phyloP scores from a whole-genome alignment of 1,140 invertebrate species.

The Gerris buenoi region DNA sequence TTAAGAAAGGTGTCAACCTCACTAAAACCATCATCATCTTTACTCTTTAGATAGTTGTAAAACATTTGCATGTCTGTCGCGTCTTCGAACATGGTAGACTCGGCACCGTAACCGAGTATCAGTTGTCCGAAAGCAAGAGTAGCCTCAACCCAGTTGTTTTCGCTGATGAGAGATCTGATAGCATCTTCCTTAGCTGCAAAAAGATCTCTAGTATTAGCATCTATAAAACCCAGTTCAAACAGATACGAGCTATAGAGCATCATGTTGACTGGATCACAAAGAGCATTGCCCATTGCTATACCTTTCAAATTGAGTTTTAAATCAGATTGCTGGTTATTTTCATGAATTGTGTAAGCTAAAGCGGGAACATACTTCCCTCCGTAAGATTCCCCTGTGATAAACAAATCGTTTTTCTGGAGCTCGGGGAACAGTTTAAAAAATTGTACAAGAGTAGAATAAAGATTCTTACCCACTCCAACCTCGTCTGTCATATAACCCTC shows the following conservation, averaged over 20 bases:
- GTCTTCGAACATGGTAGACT: constrained; percentile 10
- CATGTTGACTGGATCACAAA: constrained; percentile 66
- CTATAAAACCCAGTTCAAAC: constrained; percentile 49
- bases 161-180: neutral
- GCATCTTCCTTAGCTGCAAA: constrained; percentile 14
- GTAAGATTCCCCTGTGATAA: constrained; percentile 38
- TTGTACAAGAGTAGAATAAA: constrained; percentile 48
- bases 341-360: constrained; percentile 34
- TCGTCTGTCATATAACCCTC: constrained; percentile 4
- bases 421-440: constrained; percentile 47
- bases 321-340: constrained; percentile 39
- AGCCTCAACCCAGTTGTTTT: neutral
- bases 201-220: constrained; percentile 14
- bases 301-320: constrained; percentile 48
- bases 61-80: constrained; percentile 10
- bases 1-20: constrained; percentile 30
- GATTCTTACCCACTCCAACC: constrained; percentile 40
- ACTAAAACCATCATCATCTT: constrained; percentile 3
- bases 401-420: constrained; percentile 20
- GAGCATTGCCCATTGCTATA: constrained; percentile 70
- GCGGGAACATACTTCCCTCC: constrained; percentile 40
- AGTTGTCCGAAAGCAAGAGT: neutral
- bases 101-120: constrained; percentile 3
- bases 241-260: constrained; percentile 60
- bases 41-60: constrained; percentile 9